A percentile compares a stretch with the other conserved stretches of the same genome.
phyloP scores from a whole-genome alignment of 2,797 vertebrate species.

The Threskiornis aethiopicus region DNA sequence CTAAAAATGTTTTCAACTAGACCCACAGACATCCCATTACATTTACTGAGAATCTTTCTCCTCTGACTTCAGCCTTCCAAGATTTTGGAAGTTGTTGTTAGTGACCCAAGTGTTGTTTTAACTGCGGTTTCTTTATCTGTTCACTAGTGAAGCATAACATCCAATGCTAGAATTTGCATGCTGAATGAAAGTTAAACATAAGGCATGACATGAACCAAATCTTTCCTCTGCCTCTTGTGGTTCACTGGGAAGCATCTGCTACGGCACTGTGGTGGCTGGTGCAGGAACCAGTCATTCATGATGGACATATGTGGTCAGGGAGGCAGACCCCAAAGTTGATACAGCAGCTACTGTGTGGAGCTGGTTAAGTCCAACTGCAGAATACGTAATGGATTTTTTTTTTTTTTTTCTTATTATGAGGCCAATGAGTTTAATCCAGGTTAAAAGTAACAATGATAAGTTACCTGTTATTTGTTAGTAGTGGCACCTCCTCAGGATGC shows the following conservation, averaged over 20 bases:
- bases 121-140: not conserved
- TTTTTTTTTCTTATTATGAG: not conserved
- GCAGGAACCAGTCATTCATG: not conserved
- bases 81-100: not conserved
- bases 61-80: not conserved
- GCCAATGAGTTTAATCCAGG: not conserved
- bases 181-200: not conserved
- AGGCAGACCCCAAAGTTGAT: not conserved
- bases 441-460: not conserved
- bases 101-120: not conserved
- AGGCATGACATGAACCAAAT: not conserved
- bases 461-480: not conserved
- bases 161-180: not conserved
- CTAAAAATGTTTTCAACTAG: not conserved
- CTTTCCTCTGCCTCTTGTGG: not conserved
- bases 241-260: not conserved
- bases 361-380: not conserved
- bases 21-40: not conserved
- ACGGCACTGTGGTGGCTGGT: not conserved
- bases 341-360: not conserved
- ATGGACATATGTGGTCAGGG: not conserved
- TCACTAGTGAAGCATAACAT: not conserved
- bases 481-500: fast-evolving
- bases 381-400: not conserved
- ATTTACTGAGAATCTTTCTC: not conserved